Evolutionary conservation across 1,140 invertebrate species (phyloP).

Genomic region (Formica exsecta): DNA sequence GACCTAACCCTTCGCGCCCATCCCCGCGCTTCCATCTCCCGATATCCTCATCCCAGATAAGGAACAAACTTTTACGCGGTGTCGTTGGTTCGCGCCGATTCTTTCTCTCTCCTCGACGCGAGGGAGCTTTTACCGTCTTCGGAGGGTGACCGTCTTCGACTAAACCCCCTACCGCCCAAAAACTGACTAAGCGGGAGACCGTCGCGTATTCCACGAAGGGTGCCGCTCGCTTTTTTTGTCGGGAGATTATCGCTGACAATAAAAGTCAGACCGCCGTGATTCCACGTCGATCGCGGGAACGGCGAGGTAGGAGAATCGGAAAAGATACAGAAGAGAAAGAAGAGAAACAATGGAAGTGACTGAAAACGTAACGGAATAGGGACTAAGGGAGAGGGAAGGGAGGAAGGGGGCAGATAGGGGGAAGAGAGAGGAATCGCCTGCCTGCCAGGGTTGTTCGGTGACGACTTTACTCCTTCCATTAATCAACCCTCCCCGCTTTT

Average conservation of each 20-base stretch:
- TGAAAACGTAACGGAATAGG: conserved; percentile 54
- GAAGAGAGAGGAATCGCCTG: conserved; percentile 57
- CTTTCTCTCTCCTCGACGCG: conserved; percentile 34
- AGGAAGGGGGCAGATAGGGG: background rate
- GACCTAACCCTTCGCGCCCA: background rate
- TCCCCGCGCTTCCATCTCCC: background rate
- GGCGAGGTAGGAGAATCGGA: conserved; percentile 18
- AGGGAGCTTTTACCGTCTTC: conserved; percentile 62
- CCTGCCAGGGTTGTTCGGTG: conserved; percentile 75
- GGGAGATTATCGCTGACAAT: conserved; percentile 76
- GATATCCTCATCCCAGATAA: conserved; percentile 73
- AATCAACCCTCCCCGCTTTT: conserved; percentile 82
- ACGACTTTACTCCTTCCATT: conserved; percentile 83
- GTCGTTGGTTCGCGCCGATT: conserved; percentile 70
- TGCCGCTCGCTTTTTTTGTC: conserved; percentile 57
- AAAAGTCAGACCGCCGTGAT: conserved; percentile 77
- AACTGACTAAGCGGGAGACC: conserved; percentile 34
- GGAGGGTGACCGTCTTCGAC: conserved; percentile 50
- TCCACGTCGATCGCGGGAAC: conserved; percentile 63
- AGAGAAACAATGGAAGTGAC: conserved; percentile 52
- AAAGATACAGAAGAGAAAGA: conserved; percentile 33
- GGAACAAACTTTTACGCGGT: conserved; percentile 72
- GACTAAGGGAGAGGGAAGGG: background rate
- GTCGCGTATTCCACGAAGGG: conserved; percentile 66
- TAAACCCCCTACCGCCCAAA: conserved; percentile 52